phyloP scores from a whole-genome alignment of 2,888 invertebrate species.

The Acanthosoma haemorrhoidale region DNA sequence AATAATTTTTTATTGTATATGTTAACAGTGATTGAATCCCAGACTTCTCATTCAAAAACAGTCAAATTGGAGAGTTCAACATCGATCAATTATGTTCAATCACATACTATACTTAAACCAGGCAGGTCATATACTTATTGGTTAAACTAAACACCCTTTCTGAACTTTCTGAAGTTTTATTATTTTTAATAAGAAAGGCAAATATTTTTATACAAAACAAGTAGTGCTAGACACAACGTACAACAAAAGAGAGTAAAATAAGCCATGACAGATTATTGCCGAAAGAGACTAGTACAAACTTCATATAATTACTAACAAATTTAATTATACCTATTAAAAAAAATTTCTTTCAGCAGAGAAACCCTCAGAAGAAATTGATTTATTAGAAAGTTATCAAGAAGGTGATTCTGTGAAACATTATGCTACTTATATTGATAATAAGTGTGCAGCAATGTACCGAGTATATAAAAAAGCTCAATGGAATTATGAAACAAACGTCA shows the following conservation, averaged over 20 bases:
- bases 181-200: too few species aligned
- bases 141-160: too few species aligned
- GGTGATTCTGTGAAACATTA: constrained; percentile 13
- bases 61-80: too few species aligned
- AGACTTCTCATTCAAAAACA: too few species aligned
- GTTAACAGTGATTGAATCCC: too few species aligned
- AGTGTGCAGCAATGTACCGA: neutral
- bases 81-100: neutral
- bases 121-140: too few species aligned
- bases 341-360: neutral
- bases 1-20: too few species aligned
- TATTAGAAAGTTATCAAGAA: neutral
- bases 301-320: neutral
- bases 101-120: neutral
- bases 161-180: too few species aligned
- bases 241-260: too few species aligned
- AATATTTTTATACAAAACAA: too few species aligned
- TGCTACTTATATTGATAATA: constrained; percentile 17
- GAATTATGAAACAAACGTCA: constrained; percentile 28
- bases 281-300: neutral
- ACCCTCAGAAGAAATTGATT: neutral
- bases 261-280: neutral
- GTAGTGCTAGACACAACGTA: too few species aligned
- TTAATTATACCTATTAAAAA: neutral
- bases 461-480: constrained; percentile 15